Conservation (phyloP, 1,140 invertebrate species). For the Bombus haemorrhoidalis region DNA sequence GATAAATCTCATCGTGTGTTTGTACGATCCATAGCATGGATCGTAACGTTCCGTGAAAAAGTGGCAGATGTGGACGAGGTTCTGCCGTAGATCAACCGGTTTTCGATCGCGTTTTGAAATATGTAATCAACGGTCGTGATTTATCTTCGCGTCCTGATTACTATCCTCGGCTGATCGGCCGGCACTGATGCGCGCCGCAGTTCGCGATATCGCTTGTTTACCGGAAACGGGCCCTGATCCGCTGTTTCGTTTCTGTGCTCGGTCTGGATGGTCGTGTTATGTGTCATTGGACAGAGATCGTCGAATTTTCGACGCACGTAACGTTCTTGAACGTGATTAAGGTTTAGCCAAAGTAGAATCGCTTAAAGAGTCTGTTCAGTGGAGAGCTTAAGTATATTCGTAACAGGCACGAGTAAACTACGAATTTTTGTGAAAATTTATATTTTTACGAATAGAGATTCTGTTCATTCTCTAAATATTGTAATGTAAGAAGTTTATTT, state of each 20-base stretch:
- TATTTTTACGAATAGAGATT: too few relatives aligned
- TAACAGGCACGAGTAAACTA: too few relatives aligned
- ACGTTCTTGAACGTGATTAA: not conserved
- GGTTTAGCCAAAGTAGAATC: not conserved
- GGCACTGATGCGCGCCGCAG: not conserved
- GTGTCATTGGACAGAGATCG: conserved; percentile 15
- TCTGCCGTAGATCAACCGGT: conserved; percentile 75
- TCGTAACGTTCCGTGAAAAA: too few relatives aligned
- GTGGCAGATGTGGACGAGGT: too few relatives aligned
- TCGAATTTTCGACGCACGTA: not conserved
- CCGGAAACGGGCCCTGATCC: conserved; percentile 24
- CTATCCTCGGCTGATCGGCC: conserved; percentile 60
- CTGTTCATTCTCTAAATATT: too few relatives aligned
- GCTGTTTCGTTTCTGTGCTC: not conserved
- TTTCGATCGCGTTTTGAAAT: conserved; percentile 78
- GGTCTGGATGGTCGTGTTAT: not conserved
- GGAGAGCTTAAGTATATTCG: too few relatives aligned
- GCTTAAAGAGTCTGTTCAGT: not conserved
- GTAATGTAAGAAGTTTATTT: too few relatives aligned
- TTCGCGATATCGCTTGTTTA: conserved; percentile 34
- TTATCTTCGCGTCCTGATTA: conserved; percentile 74
- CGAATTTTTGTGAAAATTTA: too few relatives aligned
- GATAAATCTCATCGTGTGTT: not conserved
- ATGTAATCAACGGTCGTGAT: conserved; percentile 79
- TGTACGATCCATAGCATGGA: not conserved